phyloP scores from a whole-genome alignment of 2,888 invertebrate genomes.

The Lasioglossum zephyrum region DNA sequence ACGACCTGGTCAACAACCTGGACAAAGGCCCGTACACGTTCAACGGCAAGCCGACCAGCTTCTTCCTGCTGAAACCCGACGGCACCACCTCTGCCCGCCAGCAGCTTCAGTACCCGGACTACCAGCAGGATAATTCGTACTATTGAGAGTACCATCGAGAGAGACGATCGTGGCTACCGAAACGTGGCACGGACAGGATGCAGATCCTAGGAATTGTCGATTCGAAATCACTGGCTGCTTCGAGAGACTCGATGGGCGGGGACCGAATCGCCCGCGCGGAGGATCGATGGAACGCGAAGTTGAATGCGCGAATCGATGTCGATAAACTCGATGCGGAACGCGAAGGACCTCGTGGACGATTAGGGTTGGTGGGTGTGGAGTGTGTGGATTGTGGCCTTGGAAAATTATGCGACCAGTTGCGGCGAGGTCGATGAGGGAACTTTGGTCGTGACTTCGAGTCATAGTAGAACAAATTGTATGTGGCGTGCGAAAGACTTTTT shows the following conservation, averaged over 20 bases:
- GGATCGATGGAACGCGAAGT: neutral
- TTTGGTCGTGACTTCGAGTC: too few species aligned
- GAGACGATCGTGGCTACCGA: slow-evolving; percentile 13
- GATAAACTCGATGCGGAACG: neutral
- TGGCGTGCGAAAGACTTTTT: neutral
- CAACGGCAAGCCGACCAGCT: slow-evolving; percentile 91
- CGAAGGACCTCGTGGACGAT: neutral
- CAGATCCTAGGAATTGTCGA: slow-evolving; percentile 18
- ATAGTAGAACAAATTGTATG: too few species aligned
- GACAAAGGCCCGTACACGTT: slow-evolving; percentile 91
- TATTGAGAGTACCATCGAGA: slow-evolving; percentile 42
- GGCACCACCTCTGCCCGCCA: slow-evolving; percentile 69
- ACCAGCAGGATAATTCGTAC: slow-evolving; percentile 53
- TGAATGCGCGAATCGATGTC: neutral
- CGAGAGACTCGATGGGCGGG: neutral
- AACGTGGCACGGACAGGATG: slow-evolving; percentile 13
- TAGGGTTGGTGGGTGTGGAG: neutral
- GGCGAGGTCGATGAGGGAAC: too few species aligned
- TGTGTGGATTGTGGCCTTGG: neutral
- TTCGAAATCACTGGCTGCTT: neutral
- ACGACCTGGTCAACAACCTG: slow-evolving; percentile 89
- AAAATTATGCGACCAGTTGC: neutral
- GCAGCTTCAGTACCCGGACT: slow-evolving; percentile 72
- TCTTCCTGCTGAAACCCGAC: slow-evolving; percentile 87
- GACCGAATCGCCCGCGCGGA: neutral